These are phyloP conservation scores for Trichogramma pretiosum DNA, from an alignment of 1,140 invertebrate genomes.

Conservation along the genomic window DNA sequence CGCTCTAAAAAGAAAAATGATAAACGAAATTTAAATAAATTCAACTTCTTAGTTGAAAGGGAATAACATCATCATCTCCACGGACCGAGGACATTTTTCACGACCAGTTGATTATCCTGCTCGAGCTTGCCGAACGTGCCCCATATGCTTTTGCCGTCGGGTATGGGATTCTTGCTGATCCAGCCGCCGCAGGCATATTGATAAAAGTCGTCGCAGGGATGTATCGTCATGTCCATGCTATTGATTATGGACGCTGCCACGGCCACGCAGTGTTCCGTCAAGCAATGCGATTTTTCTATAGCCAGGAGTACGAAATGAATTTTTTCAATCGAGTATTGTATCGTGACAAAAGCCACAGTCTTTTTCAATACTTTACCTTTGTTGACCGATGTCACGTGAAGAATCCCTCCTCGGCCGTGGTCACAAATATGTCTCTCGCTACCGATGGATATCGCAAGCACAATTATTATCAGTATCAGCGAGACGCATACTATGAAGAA, in stretches of 20 bases:
- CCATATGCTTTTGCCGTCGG: slow-evolving; percentile 87
- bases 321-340: too few species aligned
- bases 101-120: slow-evolving; percentile 84
- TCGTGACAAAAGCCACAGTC: too few species aligned
- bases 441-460: slow-evolving; percentile 43
- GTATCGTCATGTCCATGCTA: slow-evolving; percentile 66
- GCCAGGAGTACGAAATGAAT: background rate
- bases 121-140: slow-evolving; percentile 91
- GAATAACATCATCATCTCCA: background rate
- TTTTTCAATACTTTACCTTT: slow-evolving; percentile 27
- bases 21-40: too few species aligned
- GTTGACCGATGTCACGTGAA: slow-evolving; percentile 37
- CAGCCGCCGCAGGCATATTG: slow-evolving; percentile 88
- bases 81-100: slow-evolving; percentile 79
- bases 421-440: too few species aligned
- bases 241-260: slow-evolving; percentile 77
- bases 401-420: slow-evolving; percentile 35
- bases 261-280: slow-evolving; percentile 76
- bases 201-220: slow-evolving; percentile 95
- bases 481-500: slow-evolving; percentile 45
- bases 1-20: slow-evolving; percentile 45
- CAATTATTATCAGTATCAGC: slow-evolving; percentile 55
- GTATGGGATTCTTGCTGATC: slow-evolving; percentile 85
- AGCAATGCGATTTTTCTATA: slow-evolving; percentile 50
- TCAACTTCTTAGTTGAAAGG: too few species aligned